phyloP scores from a whole-genome alignment of 2,113 vertebrate species.

The Saguinus imperator region DNA sequence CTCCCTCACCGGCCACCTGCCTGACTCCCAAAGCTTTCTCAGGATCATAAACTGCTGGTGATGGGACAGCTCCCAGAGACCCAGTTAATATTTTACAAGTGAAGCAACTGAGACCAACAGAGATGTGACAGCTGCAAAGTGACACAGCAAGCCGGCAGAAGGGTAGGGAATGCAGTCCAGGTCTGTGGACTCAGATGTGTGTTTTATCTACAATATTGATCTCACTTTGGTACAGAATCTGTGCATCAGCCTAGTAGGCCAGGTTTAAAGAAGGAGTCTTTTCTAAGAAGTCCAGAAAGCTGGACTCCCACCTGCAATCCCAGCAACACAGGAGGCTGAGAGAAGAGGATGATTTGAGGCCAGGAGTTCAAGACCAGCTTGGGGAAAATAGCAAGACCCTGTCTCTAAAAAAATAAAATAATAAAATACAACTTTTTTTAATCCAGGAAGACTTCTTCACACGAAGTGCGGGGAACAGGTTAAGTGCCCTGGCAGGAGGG shows the following conservation, averaged over 20 bases:
- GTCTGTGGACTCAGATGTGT: too few relatives aligned
- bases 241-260: background rate
- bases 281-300: background rate
- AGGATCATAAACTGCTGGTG: background rate
- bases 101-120: background rate
- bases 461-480: rapidly evolving
- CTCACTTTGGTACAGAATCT: background rate
- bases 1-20: background rate
- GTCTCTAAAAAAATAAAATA: too few relatives aligned
- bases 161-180: background rate
- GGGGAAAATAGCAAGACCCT: too few relatives aligned
- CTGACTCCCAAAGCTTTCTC: background rate
- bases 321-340: too few relatives aligned
- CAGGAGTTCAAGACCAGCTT: too few relatives aligned
- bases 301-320: too few relatives aligned
- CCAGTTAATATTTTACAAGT: background rate
- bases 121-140: rapidly evolving
- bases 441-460: background rate
- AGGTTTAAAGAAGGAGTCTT: background rate
- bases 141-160: rapidly evolving
- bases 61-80: background rate
- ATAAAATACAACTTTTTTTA: background rate
- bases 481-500: rapidly evolving
- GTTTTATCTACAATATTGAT: too few relatives aligned
- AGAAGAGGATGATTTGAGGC: too few relatives aligned